Conservation (phyloP, 2,113 vertebrate species). For the Gopherus evgoodei region DNA sequence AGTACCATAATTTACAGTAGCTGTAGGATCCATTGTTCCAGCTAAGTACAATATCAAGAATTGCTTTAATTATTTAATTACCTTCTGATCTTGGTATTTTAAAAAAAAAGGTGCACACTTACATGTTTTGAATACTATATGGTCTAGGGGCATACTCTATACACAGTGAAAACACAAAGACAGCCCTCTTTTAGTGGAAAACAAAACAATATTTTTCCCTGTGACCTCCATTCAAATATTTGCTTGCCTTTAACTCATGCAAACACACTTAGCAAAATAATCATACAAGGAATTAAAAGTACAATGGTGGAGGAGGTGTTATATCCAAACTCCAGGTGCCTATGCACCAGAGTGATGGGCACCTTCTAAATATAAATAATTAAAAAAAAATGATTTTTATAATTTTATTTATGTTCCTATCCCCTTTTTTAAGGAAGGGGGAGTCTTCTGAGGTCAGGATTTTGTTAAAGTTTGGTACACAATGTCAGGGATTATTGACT, state of each 20-base stretch:
- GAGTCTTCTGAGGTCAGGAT: not conserved
- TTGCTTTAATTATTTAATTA: constrained; percentile 32
- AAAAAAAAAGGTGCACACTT: not conserved
- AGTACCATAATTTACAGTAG: constrained; percentile 53
- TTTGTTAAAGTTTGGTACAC: not conserved
- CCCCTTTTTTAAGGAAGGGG: not conserved
- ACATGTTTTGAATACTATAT: not conserved
- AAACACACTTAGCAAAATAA: not conserved
- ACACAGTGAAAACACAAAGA: not conserved
- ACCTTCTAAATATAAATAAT: not conserved
- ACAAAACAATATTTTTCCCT: not conserved
- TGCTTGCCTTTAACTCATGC: not conserved
- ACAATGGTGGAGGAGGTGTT: not conserved
- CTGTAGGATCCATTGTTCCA: constrained; percentile 40
- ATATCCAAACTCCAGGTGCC: not conserved
- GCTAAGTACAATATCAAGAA: constrained; percentile 29
- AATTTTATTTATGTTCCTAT: rapidly evolving
- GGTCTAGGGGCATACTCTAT: not conserved
- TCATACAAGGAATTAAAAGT: not conserved
- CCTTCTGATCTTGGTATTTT: not conserved
- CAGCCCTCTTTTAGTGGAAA: not conserved
- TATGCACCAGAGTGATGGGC: not conserved
- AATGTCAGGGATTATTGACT: not conserved
- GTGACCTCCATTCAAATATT: not conserved
- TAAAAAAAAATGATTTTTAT: not conserved